Evolutionary conservation across 1,140 invertebrate species (phyloP), one percentile per base, ranked within the genome.

Genomic region (Lutraria rhynchaena): DNA sequence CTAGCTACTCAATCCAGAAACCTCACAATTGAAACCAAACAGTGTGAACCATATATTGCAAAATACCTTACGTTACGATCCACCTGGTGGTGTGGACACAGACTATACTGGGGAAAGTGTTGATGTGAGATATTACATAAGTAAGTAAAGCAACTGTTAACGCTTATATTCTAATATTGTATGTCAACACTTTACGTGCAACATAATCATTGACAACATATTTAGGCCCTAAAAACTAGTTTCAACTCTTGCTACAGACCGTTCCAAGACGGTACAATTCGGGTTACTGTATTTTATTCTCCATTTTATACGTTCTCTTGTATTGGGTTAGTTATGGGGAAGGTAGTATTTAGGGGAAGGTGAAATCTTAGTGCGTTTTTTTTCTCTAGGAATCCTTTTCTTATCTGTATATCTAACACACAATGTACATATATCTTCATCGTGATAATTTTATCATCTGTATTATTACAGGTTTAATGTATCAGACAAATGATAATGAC

Each of bases 401-500:
- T n/a, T n/a, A n/a, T n/a, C n/a, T n/a, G n/a, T 49, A 11, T 49
- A 49, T 13, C 46, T n/a, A 49, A n/a, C 11, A 49, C n/a, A 49
- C 11, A 49, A 49, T 13, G 46, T 49, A 13, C 11, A 49, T 49
- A 49, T 13, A n/a, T 22, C 27, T 55, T 55, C n/a, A 55, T 55
- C n/a, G 7, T 55, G 4, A 22, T 55, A 9, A n/a, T 55, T 55
- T 55, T 41, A 41, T 33, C n/a, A 33, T 63, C 2, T 0, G n/a
- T n/a, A 41, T 41, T 41, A 11, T 29, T 75, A 0, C 29, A 77
- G 75, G n/a, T 46, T 49, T 81, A 24, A 35, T 27, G 37, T 81
- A 74, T 27, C 70, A 73, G 53, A 13, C 15, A 5, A 81, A 55
- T 27, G 78, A 81, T 33, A 81, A 81, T 67, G n/a, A 33, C 27